Evolutionary conservation across 2,797 vertebrate genomes (phyloP).

Genomic region (Labeo calbasu): DNA sequence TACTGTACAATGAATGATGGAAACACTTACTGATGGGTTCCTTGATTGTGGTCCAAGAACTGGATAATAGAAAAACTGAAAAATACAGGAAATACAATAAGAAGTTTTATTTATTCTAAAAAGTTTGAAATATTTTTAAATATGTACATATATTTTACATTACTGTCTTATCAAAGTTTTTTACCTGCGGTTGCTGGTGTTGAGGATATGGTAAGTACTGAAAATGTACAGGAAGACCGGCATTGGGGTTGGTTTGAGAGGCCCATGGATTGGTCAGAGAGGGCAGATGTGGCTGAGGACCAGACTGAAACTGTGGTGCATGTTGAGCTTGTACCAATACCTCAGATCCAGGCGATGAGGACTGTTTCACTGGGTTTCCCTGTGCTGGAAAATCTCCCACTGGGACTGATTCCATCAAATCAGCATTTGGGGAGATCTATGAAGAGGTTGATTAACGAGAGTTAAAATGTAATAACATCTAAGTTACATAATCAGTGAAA

Average conservation of each 20-base stretch:
- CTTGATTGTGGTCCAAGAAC: background rate
- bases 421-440: background rate
- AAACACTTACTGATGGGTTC: background rate
- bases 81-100: background rate
- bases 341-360: background rate
- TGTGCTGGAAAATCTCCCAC: background rate
- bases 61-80: slow-evolving; percentile 6
- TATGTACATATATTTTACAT: no score
- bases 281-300: slow-evolving; percentile 50
- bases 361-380: background rate
- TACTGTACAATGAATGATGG: background rate
- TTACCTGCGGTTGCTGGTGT: background rate
- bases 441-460: background rate
- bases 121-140: no score
- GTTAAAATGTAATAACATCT: no score
- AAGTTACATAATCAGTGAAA: background rate
- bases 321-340: background rate
- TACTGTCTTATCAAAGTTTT: background rate
- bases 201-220: background rate
- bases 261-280: slow-evolving; percentile 44
- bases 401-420: background rate
- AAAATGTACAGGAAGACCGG: slow-evolving; percentile 57
- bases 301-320: slow-evolving; percentile 60
- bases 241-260: slow-evolving; percentile 46
- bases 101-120: no score